Evolutionary conservation across 2,888 invertebrate species (phyloP), one percentile per base, ranked within the genome.

Genomic region (Eupithecia subfuscata): DNA sequence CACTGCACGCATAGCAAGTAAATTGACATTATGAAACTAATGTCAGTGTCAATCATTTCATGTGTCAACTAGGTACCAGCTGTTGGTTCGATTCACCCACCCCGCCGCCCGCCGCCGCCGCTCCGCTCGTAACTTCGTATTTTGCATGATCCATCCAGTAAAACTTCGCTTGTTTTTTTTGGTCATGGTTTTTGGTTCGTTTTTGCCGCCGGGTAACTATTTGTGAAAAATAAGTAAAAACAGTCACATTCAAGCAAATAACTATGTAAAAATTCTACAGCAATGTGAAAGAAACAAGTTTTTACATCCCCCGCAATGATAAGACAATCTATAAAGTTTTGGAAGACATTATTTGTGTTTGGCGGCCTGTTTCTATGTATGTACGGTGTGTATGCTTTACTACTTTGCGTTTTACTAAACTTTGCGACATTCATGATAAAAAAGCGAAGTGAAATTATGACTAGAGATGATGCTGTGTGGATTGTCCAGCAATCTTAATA

Each of bases 241-340:
- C 22, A 34, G 18, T 64, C 9, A 34, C 0, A 8, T 64, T 64
- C 9, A 18, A 9, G 64, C 18, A 34, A 18, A 64, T 22, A 8
- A 22, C 43, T 43, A 25, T 64, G 1, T 40, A 34, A 40, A 65
- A 75, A 68, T 72, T 69, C 67, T 56, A 71, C 56, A 78, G 90
- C 87, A 90, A 93, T 92, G 92, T 90, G 84, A 90, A 85, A 87
- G 82, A 82, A 81, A 84, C 77, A 79, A 82, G 77, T 78, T 77
- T 78, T 75, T 84, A 78, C 82, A 85, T 79, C 84, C 85, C 84
- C 88, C 91, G 94, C 91, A 86, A 94, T 94, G 94, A 91, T 92
- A 92, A 93, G 90, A 83, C 92, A 91, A 88, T 88, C 86, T 79
- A 83, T 91, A 82, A 94, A 92, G 88, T 91, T 90, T 82, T 91